These are phyloP conservation scores for Tetranychus piercei DNA, from an alignment of 2,888 invertebrate genomes.

Conservation along the genomic window DNA sequence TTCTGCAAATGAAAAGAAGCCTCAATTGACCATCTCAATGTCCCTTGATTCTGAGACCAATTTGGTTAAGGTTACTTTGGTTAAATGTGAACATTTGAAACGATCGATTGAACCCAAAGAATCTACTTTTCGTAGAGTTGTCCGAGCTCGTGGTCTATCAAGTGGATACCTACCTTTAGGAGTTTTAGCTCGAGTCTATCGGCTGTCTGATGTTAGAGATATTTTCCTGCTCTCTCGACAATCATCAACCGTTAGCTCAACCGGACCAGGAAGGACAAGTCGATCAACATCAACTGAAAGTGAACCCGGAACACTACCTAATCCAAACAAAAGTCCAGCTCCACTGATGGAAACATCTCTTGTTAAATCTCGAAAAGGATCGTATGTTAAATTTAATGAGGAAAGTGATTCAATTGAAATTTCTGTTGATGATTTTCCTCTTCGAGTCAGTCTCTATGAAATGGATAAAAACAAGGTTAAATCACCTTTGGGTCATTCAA, in stretches of 20 bases:
- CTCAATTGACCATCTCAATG: slow-evolving; percentile 3
- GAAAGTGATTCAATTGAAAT: background rate
- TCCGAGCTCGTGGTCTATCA: background rate
- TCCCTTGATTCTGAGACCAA: background rate
- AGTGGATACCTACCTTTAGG: background rate
- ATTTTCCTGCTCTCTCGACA: background rate
- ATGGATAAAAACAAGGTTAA: background rate
- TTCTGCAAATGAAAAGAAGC: background rate
- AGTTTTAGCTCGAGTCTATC: background rate
- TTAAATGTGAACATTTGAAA: slow-evolving; percentile 4
- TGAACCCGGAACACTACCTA: background rate
- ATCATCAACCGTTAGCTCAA: background rate
- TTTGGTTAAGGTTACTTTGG: background rate
- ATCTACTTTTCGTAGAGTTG: background rate
- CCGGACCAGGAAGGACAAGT: background rate
- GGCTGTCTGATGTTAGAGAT: background rate
- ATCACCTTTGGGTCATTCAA: background rate
- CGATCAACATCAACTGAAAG: background rate
- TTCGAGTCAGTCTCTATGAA: background rate
- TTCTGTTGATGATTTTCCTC: background rate
- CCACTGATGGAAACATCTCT: background rate
- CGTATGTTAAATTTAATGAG: background rate
- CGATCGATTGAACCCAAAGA: slow-evolving; percentile 2
- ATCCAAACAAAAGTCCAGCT: background rate
- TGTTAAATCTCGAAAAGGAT: background rate